Conservation (phyloP, 2,113 vertebrate genomes). For the Sinocyclocheilus maitianheensis region DNA sequence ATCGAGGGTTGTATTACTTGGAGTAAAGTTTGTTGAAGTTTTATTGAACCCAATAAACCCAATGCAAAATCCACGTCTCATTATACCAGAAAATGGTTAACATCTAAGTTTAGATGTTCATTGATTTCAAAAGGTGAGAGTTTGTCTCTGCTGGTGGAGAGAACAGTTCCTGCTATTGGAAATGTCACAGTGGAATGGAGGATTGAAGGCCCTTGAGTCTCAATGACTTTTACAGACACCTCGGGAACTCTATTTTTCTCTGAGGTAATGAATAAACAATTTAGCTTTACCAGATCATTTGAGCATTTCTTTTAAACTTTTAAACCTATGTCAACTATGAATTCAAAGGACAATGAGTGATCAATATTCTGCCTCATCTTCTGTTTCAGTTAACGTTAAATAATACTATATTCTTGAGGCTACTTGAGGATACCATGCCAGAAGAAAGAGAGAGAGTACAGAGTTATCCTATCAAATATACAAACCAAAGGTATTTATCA, state of each 20-base stretch:
- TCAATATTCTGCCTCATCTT: slow-evolving; percentile 36
- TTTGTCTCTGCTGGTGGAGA: slow-evolving; percentile 80
- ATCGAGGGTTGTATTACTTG: not conserved
- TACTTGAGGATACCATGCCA: slow-evolving; percentile 87
- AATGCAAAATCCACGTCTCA: not conserved
- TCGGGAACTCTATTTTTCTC: slow-evolving; percentile 84
- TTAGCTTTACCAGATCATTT: not conserved
- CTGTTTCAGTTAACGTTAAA: slow-evolving; percentile 78
- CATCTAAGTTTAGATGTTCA: not conserved
- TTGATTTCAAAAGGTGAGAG: slow-evolving; percentile 78
- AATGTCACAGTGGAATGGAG: slow-evolving; percentile 91
- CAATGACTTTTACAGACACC: slow-evolving; percentile 80
- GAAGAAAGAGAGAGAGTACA: slow-evolving; percentile 89
- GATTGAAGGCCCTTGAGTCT: slow-evolving; percentile 76
- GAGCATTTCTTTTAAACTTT: not conserved
- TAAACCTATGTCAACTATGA: not conserved
- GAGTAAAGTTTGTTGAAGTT: too few species aligned
- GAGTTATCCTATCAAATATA: slow-evolving; percentile 80
- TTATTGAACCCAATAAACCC: not conserved
- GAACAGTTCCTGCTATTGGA: slow-evolving; percentile 86
- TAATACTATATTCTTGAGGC: slow-evolving; percentile 78
- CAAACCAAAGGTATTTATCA: slow-evolving; percentile 83
- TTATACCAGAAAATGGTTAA: not conserved
- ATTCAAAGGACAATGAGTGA: not conserved
- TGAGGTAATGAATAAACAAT: slow-evolving; percentile 72